Evolutionary conservation across 1,140 invertebrate species (phyloP), one percentile per base, ranked within the genome.

Genomic region (Heliconius melpomene): DNA sequence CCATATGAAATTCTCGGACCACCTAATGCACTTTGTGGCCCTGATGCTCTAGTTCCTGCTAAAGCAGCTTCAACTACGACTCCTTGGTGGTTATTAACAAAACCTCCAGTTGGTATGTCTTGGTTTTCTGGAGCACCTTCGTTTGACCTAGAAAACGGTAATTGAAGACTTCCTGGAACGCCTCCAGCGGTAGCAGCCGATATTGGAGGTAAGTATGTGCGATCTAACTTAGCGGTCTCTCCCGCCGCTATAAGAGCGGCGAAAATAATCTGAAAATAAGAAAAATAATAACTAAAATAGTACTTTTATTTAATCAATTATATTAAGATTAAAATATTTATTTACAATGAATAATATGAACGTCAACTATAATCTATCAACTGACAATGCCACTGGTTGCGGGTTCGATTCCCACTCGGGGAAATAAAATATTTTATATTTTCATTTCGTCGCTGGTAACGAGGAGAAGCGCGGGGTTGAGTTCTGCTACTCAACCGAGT

Each of bases 161-260:
- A 75, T 83, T 90, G 85, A n/a, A 93, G 82, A n/a, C 84, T 84
- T 1, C 85, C 88, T 52, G 85, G 79, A 20, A 73, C 88, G 20
- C 95, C 95, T 23, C 95, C 95, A 54, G 95, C 94, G 46, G 90
- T 90, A 73, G 89, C 91, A 2, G 95, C 95, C 36, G 94, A 92
- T 60, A 94, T 88, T 16, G 96, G 96, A 38, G 96, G 96, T 13
- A 96, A 91, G 83, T 96, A 96, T 6, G 92, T 95, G 57, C 95
- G 95, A 76, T 96, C 96, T 50, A 96, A 88, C 78, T 95, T 94
- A 57, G 95, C 94, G 79, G 92, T 88, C 38, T 85, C 75, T 74
- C 91, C 89, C 50, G 87, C 88, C 87, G 89, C 90, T 83, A 88
- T 81, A 1, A 93, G 81, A 83, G 89, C 90, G 89, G 91, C 84